phyloP scores from a whole-genome alignment of 2,888 invertebrate genomes.

The Napeogenes sylphis region DNA sequence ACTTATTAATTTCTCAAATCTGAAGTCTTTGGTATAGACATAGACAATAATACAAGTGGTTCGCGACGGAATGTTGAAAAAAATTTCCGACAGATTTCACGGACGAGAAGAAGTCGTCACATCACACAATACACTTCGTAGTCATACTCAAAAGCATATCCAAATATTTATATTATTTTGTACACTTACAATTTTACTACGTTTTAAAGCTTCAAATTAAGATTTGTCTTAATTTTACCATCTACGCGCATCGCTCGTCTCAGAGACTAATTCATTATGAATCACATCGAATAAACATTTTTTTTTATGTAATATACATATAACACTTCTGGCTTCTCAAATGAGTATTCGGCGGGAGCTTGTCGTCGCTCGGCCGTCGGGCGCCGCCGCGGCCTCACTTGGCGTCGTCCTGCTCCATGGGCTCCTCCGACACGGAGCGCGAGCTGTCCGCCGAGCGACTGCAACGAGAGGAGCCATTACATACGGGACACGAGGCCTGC shows the following conservation, averaged over 20 bases:
- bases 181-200: conserved; percentile 61
- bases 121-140: conserved; percentile 32
- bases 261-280: conserved; percentile 48
- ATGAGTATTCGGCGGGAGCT: conserved; percentile 13
- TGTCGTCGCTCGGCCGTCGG: conserved; percentile 22
- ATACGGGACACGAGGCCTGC: no score
- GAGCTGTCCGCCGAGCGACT: conserved; percentile 80
- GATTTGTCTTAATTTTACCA: conserved; percentile 61
- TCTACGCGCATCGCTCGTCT: conserved; percentile 46
- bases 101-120: conserved; percentile 4
- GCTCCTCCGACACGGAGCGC: conserved; percentile 85
- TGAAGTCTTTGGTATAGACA: conserved; percentile 35
- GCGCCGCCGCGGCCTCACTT: conserved; percentile 74
- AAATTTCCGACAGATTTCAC: conserved; percentile 23
- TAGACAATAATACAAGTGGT: conserved; percentile 25
- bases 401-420: conserved; percentile 90
- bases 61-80: conserved; percentile 32
- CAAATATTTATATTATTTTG: conserved; percentile 49
- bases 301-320: conserved; percentile 45
- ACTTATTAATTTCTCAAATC: conserved; percentile 26
- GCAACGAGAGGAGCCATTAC: conserved; percentile 8
- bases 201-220: conserved; percentile 72
- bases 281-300: conserved; percentile 40
- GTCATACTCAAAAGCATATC: conserved; percentile 42
- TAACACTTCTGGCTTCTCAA: conserved; percentile 28